Evolutionary conservation across 2,113 vertebrate genomes (phyloP).

Genomic region (Tetrao urogallus): DNA sequence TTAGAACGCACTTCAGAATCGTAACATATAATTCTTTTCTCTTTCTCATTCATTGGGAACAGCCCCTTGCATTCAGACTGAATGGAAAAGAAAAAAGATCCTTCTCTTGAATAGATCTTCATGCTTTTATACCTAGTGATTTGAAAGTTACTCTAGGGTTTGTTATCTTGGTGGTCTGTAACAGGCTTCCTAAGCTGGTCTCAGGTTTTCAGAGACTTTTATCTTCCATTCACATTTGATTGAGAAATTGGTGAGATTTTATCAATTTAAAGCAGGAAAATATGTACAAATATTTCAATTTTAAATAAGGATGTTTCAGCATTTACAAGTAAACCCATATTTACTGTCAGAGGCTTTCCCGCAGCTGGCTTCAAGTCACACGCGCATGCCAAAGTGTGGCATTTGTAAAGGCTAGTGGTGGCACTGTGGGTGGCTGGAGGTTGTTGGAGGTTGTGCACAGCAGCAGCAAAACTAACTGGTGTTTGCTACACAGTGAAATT

Average conservation of each 20-base stretch:
- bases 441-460: background rate
- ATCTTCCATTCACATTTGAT: conserved; percentile 13
- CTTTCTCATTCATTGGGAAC: background rate
- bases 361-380: background rate
- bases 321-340: background rate
- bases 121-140: background rate
- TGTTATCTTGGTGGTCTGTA: background rate
- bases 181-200: background rate
- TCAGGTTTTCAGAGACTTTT: background rate
- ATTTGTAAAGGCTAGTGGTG: background rate
- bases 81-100: background rate
- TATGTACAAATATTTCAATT: background rate
- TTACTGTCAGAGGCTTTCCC: background rate
- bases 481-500: background rate
- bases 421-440: background rate
- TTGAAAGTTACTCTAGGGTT: conserved; percentile 2
- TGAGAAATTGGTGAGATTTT: conserved; percentile 28
- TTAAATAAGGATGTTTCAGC: background rate
- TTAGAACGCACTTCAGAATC: conserved; percentile 47
- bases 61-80: background rate
- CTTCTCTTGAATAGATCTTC: conserved; percentile 14
- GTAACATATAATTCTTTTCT: background rate
- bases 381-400: background rate
- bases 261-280: conserved; percentile 6
- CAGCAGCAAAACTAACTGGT: background rate